Conservation (phyloP, 2,888 invertebrate species). For the Oithona nana region DNA sequence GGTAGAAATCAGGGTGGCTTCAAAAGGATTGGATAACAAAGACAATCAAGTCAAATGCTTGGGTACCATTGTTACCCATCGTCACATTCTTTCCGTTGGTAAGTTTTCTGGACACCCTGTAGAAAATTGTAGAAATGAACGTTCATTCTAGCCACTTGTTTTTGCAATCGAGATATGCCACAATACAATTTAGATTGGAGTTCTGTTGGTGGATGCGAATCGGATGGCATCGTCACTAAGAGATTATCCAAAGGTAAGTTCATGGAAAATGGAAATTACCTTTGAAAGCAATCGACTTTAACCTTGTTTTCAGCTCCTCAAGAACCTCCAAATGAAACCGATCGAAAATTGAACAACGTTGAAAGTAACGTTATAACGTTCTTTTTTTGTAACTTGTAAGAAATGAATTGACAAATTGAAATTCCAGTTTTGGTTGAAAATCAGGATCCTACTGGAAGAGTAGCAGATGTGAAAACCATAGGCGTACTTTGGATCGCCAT, state of each 20-base stretch:
- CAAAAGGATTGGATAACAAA: background rate
- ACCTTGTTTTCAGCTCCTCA: too few relatives aligned
- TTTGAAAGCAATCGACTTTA: too few relatives aligned
- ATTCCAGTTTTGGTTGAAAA: background rate
- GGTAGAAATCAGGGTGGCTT: background rate
- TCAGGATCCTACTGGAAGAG: background rate
- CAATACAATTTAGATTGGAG: background rate
- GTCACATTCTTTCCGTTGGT: too few relatives aligned
- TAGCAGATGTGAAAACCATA: background rate
- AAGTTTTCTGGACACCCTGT: too few relatives aligned
- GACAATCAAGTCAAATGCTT: background rate
- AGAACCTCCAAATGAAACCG: too few relatives aligned
- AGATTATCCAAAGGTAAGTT: too few relatives aligned
- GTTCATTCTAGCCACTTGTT: background rate
- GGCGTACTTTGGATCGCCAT: background rate
- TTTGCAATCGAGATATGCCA: background rate
- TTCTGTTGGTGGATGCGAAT: background rate
- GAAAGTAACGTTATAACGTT: background rate
- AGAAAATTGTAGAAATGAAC: too few relatives aligned
- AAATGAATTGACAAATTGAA: too few relatives aligned
- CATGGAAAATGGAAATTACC: too few relatives aligned
- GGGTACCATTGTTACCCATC: background rate
- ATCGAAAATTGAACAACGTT: too few relatives aligned
- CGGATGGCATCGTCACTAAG: too few relatives aligned
- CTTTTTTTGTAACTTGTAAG: too few relatives aligned